phyloP scores from a whole-genome alignment of 2,888 invertebrate genomes.

The Pachydiplax longipennis region DNA sequence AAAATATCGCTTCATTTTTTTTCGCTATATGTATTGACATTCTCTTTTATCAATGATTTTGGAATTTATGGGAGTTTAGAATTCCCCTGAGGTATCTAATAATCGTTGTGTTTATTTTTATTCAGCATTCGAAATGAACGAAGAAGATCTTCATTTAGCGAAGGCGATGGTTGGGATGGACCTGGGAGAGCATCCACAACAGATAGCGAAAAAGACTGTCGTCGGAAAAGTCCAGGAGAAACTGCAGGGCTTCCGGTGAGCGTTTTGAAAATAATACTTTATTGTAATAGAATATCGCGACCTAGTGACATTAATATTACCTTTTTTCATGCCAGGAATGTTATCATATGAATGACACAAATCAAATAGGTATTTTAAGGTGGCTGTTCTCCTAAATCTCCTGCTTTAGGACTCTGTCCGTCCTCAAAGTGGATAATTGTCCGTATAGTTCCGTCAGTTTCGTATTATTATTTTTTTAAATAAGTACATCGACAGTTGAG shows the following conservation, averaged over 20 bases:
- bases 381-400: neutral
- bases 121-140: conserved; percentile 67
- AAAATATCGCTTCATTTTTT: neutral
- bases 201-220: conserved; percentile 65
- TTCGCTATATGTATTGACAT: neutral
- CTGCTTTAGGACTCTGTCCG: neutral
- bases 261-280: conserved; percentile 44
- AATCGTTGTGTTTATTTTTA: neutral
- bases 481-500: too few relatives aligned
- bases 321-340: neutral
- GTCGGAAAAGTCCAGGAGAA: conserved; percentile 71
- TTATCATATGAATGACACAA: neutral
- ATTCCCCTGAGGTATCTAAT: neutral
- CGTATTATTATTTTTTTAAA: too few relatives aligned
- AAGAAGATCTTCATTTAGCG: conserved; percentile 76
- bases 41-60: neutral
- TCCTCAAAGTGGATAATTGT: neutral
- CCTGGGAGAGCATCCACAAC: conserved; percentile 58
- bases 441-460: too few relatives aligned
- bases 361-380: neutral
- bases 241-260: conserved; percentile 74
- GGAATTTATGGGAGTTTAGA: neutral
- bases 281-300: neutral
- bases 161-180: conserved; percentile 72
- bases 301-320: too few relatives aligned